Percentiles rank a stretch among this genome's conserved stretches.
phyloP scores from a whole-genome alignment of 2,888 invertebrate species.

The Dryadula phaetusa region DNA sequence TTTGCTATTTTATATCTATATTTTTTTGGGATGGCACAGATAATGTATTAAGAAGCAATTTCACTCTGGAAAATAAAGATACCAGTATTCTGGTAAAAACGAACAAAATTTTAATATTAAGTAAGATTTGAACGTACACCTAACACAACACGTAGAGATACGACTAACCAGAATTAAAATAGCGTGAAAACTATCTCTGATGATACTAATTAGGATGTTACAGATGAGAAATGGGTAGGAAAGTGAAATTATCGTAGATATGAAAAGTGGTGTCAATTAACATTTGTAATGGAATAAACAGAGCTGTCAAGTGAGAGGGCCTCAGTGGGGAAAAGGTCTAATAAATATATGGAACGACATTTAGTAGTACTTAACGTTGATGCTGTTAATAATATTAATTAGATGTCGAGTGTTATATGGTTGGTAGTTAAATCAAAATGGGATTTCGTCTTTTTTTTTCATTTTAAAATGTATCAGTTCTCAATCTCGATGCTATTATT shows the following conservation, averaged over 20 bases:
- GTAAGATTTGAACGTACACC: background rate
- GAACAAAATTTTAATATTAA: too few relatives aligned
- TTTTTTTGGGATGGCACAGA: too few relatives aligned
- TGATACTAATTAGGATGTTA: slow-evolving; percentile 33
- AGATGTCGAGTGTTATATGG: slow-evolving; percentile 54
- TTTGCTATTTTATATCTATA: too few relatives aligned
- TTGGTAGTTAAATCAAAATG: slow-evolving; percentile 41
- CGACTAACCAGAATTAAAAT: slow-evolving; percentile 18
- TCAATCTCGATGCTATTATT: too few relatives aligned
- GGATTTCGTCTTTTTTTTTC: background rate
- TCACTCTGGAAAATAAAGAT: too few relatives aligned
- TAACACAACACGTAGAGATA: background rate
- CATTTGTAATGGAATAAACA: slow-evolving; percentile 60
- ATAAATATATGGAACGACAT: slow-evolving; percentile 76
- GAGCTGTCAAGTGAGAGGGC: slow-evolving; percentile 59
- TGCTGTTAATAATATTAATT: slow-evolving; percentile 75
- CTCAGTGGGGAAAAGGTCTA: slow-evolving; percentile 60
- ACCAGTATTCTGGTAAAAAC: too few relatives aligned
- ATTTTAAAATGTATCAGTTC: too few relatives aligned
- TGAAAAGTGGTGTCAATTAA: slow-evolving; percentile 74
- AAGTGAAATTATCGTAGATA: slow-evolving; percentile 62
- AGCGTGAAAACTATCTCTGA: slow-evolving; percentile 50
- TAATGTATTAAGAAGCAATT: too few relatives aligned
- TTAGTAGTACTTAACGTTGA: slow-evolving; percentile 75
- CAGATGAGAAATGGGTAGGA: slow-evolving; percentile 43